Percentiles rank a stretch among this genome's conserved stretches.
phyloP scores from a whole-genome alignment of 2,888 invertebrate genomes.

The Bembecia ichneumoniformis region DNA sequence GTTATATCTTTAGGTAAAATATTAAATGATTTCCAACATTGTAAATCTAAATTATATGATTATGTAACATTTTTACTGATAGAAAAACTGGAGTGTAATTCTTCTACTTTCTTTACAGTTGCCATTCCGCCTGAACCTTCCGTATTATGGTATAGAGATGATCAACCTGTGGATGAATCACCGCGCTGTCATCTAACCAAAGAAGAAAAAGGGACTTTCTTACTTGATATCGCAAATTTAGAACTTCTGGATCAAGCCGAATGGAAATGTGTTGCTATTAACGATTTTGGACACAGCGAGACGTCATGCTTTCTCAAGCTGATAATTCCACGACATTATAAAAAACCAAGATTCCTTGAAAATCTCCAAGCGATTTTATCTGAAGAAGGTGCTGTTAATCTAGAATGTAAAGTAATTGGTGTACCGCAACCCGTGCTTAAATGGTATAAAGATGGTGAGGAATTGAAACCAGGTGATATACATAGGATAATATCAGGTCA shows the following conservation, averaged over 20 bases:
- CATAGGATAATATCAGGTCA: constrained; percentile 92
- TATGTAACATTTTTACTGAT: too few species aligned
- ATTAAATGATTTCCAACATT: too few species aligned
- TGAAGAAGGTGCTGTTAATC: constrained; percentile 90
- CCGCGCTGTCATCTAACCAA: constrained; percentile 77
- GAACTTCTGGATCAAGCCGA: constrained; percentile 91
- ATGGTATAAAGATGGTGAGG: constrained; percentile 94
- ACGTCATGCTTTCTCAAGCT: constrained; percentile 90
- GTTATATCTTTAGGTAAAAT: neutral
- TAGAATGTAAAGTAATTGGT: constrained; percentile 94
- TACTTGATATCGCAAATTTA: constrained; percentile 79
- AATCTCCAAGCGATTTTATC: constrained; percentile 87
- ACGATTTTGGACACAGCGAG: constrained; percentile 90
- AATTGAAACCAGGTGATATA: constrained; percentile 91
- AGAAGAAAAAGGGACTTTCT: constrained; percentile 80
- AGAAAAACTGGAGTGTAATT: too few species aligned
- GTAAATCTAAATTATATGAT: too few species aligned
- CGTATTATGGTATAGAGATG: constrained; percentile 91
- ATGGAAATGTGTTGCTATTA: constrained; percentile 92
- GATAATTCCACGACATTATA: constrained; percentile 88
- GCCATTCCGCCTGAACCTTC: constrained; percentile 85
- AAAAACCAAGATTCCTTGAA: constrained; percentile 89
- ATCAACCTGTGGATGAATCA: constrained; percentile 79
- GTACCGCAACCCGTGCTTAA: constrained; percentile 91
- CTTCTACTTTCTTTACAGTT: constrained; percentile 57